These are phyloP conservation scores for Limonius californicus DNA, from an alignment of 1,140 invertebrate genomes.

Conservation along the genomic window DNA sequence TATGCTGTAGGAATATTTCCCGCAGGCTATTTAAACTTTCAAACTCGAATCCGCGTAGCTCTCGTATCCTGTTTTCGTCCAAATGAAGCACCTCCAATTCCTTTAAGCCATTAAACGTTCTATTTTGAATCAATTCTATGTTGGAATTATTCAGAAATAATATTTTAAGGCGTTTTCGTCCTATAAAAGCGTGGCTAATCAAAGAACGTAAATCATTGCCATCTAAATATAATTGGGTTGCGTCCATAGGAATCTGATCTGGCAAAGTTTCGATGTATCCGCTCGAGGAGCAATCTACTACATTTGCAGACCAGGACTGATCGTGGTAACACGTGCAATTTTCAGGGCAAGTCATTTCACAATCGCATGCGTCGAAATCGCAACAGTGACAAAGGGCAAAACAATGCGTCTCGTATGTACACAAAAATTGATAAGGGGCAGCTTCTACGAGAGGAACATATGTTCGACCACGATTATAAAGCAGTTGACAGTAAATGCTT, in stretches of 20 bases:
- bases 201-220: slow-evolving; percentile 77
- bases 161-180: slow-evolving; percentile 77
- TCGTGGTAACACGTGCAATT: slow-evolving; percentile 92
- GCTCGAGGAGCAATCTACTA: slow-evolving; percentile 80
- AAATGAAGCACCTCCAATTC: slow-evolving; percentile 74
- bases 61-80: slow-evolving; percentile 54
- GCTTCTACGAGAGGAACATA: slow-evolving; percentile 80
- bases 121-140: slow-evolving; percentile 81
- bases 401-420: slow-evolving; percentile 87
- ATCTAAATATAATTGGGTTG: slow-evolving; percentile 84
- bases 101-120: slow-evolving; percentile 84
- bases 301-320: slow-evolving; percentile 87
- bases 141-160: slow-evolving; percentile 82
- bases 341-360: slow-evolving; percentile 90
- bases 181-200: slow-evolving; percentile 85
- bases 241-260: slow-evolving; percentile 87
- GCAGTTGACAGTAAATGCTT: slow-evolving; percentile 80
- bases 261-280: slow-evolving; percentile 71
- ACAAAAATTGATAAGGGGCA: slow-evolving; percentile 82
- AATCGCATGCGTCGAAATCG: slow-evolving; percentile 91
- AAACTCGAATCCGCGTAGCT: slow-evolving; percentile 74
- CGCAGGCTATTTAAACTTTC: slow-evolving; percentile 61
- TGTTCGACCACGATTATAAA: slow-evolving; percentile 76
- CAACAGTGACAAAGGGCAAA: slow-evolving; percentile 89
- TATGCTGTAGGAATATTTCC: slow-evolving; percentile 63